These are phyloP conservation scores for Potamarius usumacintae DNA, from an alignment of 2,113 vertebrate genomes.

Conservation along the genomic window DNA sequence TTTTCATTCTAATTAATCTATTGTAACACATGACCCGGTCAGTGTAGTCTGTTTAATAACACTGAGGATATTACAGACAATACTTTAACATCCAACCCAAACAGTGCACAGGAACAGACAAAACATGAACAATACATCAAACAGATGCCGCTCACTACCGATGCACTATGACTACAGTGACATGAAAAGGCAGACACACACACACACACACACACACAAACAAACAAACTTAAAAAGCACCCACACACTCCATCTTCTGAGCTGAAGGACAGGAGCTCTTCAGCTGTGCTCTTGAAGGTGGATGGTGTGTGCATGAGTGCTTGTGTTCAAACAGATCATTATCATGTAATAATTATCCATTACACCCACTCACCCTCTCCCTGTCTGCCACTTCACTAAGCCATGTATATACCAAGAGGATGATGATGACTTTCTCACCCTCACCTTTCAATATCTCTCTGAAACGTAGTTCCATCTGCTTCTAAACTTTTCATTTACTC, in stretches of 20 bases:
- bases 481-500: not conserved
- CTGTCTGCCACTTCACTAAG: constrained; percentile 56
- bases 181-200: constrained; percentile 35
- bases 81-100: constrained; percentile 9
- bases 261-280: constrained; percentile 46
- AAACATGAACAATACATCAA: constrained; percentile 48
- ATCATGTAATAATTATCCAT: constrained; percentile 66
- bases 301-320: constrained; percentile 33
- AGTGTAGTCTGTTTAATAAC: not conserved
- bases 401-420: constrained; percentile 59
- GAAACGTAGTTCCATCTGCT: not conserved
- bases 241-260: constrained; percentile 43
- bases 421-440: constrained; percentile 41
- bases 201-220: not conserved
- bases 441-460: constrained; percentile 2
- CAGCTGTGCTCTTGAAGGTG: constrained; percentile 42
- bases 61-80: not conserved
- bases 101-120: constrained; percentile 32
- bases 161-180: constrained; percentile 34
- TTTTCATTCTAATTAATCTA: constrained; percentile 6
- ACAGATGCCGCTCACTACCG: constrained; percentile 22
- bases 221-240: constrained; percentile 52
- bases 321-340: constrained; percentile 66
- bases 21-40: not conserved
- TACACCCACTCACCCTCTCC: constrained; percentile 58